Base-by-base conservation (phyloP, 2,888 invertebrate genomes). In the Polydrusus pterygomalis region DNA sequence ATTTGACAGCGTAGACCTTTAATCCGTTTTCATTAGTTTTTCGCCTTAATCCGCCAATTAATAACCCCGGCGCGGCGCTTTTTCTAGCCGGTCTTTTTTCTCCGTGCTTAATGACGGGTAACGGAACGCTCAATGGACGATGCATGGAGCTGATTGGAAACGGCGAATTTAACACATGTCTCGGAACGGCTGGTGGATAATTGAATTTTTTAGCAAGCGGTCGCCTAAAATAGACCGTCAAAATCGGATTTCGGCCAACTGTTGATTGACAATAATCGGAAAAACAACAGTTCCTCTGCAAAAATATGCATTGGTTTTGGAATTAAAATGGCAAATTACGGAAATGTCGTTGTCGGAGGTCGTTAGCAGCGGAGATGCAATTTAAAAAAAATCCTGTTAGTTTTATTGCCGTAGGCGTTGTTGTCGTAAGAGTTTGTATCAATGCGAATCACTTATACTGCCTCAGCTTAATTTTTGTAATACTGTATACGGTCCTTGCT, bases 221-320 rank as follows among this genome's bases (percentile, higher is more conserved):
- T 58, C 38, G 58, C 58, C 38, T 58, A 58, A 30, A 58, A 10
- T 58, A 58, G 58, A 58, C 58, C 58, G 58, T 58, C 58, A 58
- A 38, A 58, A 58, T 58, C 54, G 43, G 67, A 68, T 68, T 68
- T 68, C 15, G 40, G 38, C 67, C 67, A 68, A 68, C 67, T 68
- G 67, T 68, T 68, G 67, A 68, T 68, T 30, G 67, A 54, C 54
- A 25, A 68, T 56, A 68, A 68, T 30, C 38, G 15, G 38, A 47
- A 65, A 65, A 34, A 56, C 17, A 68, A 68, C 54, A 68, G 54
- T 38, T 38, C 38, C 5, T 1, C 38, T 15, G n/a, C 15, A 58
- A 58, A 58, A 58, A 38, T 38, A 38, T 38, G 58, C 34, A 38
- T 58, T 25, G 58, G 58, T 58, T 58, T 56, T 9, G 17, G 17